These are phyloP conservation scores for Synergus japonicus DNA, from an alignment of 2,888 invertebrate species.

Conservation along the genomic window DNA sequence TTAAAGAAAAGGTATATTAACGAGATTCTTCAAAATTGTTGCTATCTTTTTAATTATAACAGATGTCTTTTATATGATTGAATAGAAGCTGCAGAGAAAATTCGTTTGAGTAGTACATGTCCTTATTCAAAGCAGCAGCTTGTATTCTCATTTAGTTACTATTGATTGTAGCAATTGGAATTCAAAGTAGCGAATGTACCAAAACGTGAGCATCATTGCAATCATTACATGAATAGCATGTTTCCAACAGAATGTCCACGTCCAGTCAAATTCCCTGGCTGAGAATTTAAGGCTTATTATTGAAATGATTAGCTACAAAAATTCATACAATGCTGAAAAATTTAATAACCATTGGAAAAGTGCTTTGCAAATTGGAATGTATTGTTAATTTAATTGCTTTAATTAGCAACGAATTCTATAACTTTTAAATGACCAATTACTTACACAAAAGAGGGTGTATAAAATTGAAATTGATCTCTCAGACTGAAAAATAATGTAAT, in stretches of 20 bases:
- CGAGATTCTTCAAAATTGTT: too few species aligned
- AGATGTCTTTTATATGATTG: slow-evolving; percentile 12
- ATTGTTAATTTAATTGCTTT: too few species aligned
- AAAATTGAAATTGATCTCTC: background rate
- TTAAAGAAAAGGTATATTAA: too few species aligned
- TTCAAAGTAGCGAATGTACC: slow-evolving; percentile 31
- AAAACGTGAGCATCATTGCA: slow-evolving; percentile 39
- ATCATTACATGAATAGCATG: slow-evolving; percentile 27
- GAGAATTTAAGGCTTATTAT: background rate
- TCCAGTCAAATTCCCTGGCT: too few species aligned
- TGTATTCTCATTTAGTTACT: slow-evolving; percentile 36
- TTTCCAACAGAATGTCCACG: background rate
- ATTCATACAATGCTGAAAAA: background rate
- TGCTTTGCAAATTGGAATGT: background rate
- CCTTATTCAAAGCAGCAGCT: slow-evolving; percentile 26
- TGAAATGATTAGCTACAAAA: background rate
- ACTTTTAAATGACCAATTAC: background rate
- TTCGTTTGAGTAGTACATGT: slow-evolving; percentile 21
- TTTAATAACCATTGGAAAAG: too few species aligned
- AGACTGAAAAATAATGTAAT: background rate
- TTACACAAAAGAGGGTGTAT: too few species aligned
- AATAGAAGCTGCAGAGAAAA: slow-evolving; percentile 12
- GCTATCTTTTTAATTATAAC: background rate
- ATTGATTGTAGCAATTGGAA: slow-evolving; percentile 33
- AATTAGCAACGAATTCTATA: background rate